Evolutionary conservation across 2,888 invertebrate species (phyloP).

Genomic region (Eupithecia subfuscata): DNA sequence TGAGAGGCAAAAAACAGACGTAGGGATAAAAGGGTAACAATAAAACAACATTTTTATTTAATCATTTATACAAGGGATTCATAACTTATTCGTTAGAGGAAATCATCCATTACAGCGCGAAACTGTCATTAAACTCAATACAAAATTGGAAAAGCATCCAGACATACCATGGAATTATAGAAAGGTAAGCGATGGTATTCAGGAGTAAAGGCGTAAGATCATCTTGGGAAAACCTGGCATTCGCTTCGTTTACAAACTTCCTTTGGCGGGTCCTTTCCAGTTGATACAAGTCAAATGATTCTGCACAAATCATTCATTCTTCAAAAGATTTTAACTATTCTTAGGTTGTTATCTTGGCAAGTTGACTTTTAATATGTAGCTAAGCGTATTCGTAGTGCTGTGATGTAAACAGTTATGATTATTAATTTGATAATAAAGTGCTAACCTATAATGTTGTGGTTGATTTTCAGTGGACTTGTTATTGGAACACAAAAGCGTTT

Average conservation of each 20-base stretch:
- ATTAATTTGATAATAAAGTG: not conserved
- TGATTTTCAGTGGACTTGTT: not conserved
- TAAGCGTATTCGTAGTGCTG: not conserved
- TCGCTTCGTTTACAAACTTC: not conserved
- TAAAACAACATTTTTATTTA: slow-evolving; percentile 70
- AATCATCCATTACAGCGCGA: slow-evolving; percentile 67
- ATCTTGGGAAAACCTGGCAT: not conserved
- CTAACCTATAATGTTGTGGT: not conserved
- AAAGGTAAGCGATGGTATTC: slow-evolving; percentile 56
- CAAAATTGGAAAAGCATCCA: slow-evolving; percentile 69
- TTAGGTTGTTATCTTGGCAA: not conserved
- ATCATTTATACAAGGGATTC: slow-evolving; percentile 76
- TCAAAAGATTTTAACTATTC: not conserved
- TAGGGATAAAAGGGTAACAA: slow-evolving; percentile 45
- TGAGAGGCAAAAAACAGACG: not conserved
- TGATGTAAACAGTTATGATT: not conserved
- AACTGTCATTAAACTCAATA: slow-evolving; percentile 68
- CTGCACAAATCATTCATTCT: not conserved
- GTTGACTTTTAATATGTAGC: not conserved
- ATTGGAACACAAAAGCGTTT: not conserved
- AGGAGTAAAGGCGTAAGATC: slow-evolving; percentile 34
- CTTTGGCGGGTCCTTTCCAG: too few relatives aligned
- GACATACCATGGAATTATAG: slow-evolving; percentile 63
- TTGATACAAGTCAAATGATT: not conserved
- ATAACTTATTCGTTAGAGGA: slow-evolving; percentile 72